Conservation (phyloP, 2,797 vertebrate genomes). For the Holocentrus rufus region DNA sequence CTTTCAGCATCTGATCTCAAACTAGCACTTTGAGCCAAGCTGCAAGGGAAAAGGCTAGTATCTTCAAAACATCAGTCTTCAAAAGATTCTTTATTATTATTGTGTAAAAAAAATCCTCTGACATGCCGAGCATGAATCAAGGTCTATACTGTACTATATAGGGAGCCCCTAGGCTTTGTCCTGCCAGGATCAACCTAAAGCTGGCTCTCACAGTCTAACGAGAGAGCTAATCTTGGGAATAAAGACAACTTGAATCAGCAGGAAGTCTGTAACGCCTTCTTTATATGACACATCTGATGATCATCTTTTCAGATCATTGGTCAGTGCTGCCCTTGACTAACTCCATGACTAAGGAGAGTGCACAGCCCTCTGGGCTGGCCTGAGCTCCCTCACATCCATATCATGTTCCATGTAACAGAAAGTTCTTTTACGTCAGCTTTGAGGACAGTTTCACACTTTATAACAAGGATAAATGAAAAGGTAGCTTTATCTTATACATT, state of each 20-base stretch:
- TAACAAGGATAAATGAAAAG: background rate
- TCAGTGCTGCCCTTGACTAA: slow-evolving; percentile 4
- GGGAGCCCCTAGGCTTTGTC: slow-evolving; percentile 33
- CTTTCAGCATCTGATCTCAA: slow-evolving; percentile 30
- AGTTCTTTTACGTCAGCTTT: slow-evolving; percentile 3
- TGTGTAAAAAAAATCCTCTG: slow-evolving; percentile 17
- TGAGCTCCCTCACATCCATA: slow-evolving; percentile 1
- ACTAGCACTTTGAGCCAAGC: slow-evolving; percentile 33
- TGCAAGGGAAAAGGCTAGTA: background rate
- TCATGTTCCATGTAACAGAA: slow-evolving; percentile 7
- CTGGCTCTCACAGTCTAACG: slow-evolving; percentile 15
- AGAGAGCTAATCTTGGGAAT: slow-evolving; percentile 17
- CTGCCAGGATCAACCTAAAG: slow-evolving; percentile 36
- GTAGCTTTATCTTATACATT: slow-evolving; percentile 8
- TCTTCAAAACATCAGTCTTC: slow-evolving; percentile 35
- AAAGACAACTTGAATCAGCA: slow-evolving; percentile 14
- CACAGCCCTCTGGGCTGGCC: background rate
- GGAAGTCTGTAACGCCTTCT: slow-evolving; percentile 27
- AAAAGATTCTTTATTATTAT: slow-evolving; percentile 42
- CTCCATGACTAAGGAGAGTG: slow-evolving; percentile 7
- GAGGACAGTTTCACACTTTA: background rate
- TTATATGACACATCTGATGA: slow-evolving; percentile 32
- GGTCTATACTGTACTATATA: slow-evolving; percentile 24
- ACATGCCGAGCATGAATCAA: slow-evolving; percentile 33
- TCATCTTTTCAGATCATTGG: slow-evolving; percentile 29